phyloP scores from a whole-genome alignment of 2,113 vertebrate genomes.

The Mormyrus iriodes region DNA sequence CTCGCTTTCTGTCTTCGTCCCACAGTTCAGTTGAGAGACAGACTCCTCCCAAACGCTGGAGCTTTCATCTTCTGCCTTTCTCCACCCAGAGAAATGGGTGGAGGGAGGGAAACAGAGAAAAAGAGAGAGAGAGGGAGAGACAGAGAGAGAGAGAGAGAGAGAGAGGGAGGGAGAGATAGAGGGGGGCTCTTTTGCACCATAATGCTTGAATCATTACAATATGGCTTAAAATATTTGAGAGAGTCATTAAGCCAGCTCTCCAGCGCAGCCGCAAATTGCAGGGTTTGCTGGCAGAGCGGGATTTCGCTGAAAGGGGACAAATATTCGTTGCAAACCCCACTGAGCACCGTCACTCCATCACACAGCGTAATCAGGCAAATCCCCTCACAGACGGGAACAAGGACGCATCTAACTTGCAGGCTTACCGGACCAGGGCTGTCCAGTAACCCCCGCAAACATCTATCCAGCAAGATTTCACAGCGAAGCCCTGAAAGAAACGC shows the following conservation, averaged over 20 bases:
- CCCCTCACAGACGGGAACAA: background rate
- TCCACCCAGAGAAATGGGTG: background rate
- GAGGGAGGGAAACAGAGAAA: background rate
- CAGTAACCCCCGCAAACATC: background rate
- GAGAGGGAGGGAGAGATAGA: background rate
- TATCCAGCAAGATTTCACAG: background rate
- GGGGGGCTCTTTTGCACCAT: background rate
- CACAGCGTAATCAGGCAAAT: background rate
- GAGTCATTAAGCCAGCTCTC: background rate
- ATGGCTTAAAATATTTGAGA: slow-evolving; percentile 16
- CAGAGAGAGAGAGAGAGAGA: background rate
- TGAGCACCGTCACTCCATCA: background rate
- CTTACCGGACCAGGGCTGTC: background rate
- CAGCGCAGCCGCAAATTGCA: slow-evolving; percentile 9
- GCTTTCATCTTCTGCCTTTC: slow-evolving; percentile 5
- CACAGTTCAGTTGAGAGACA: slow-evolving; percentile 4
- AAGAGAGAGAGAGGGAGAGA: background rate
- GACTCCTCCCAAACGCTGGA: slow-evolving; percentile 13
- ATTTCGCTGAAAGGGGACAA: background rate
- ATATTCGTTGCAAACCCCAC: background rate
- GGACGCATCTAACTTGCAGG: background rate
- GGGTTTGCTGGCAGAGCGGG: background rate
- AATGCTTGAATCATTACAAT: slow-evolving; percentile 20
- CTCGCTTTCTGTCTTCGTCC: background rate
- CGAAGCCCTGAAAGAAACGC: background rate